Evolutionary conservation across 2,888 invertebrate genomes (phyloP).

Genomic region (Taenaris catops): DNA sequence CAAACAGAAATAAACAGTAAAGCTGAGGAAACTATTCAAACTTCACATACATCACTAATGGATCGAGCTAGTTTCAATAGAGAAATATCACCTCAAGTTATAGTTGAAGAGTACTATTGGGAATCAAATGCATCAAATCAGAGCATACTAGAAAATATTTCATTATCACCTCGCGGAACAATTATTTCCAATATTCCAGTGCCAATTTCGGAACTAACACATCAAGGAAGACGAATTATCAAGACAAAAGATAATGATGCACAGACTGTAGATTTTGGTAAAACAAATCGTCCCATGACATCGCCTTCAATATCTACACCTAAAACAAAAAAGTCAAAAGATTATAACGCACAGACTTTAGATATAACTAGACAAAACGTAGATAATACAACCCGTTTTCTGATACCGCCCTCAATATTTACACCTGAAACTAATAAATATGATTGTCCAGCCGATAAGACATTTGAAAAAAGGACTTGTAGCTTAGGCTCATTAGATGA

Average conservation of each 20-base stretch:
- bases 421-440: no score
- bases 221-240: neutral
- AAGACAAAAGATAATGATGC: neutral
- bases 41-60: slow-evolving; percentile 4
- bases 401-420: no score
- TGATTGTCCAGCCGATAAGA: neutral
- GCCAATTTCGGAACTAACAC: neutral
- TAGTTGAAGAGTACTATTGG: slow-evolving; percentile 46
- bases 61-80: slow-evolving; percentile 2
- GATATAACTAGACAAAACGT: neutral
- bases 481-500: slow-evolving; percentile 1
- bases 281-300: neutral
- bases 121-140: slow-evolving; percentile 26
- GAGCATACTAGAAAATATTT: slow-evolving; percentile 6
- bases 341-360: no score
- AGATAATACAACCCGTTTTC: no score
- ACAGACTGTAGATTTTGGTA: neutral
- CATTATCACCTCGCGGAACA: neutral
- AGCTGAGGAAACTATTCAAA: slow-evolving; percentile 4
- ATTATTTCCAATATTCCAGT: neutral
- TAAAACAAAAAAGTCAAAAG: no score
- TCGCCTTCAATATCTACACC: neutral
- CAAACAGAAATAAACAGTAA: slow-evolving; percentile 13
- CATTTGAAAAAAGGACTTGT: neutral
- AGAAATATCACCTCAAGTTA: slow-evolving; percentile 31